Base-by-base conservation (phyloP, 2,113 vertebrate species). In the Silurus meridionalis region DNA sequence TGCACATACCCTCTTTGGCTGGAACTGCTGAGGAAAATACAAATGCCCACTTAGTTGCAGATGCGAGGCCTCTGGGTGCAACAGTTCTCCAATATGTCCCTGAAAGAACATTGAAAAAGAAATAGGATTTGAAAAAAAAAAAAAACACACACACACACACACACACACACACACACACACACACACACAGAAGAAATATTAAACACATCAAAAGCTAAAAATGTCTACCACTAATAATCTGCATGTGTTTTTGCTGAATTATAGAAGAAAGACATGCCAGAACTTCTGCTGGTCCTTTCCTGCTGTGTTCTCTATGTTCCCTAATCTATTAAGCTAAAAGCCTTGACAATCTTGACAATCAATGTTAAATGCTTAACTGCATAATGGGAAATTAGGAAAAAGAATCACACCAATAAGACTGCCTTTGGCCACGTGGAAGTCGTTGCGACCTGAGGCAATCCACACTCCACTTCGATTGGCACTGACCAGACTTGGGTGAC, bases 391-490 rank as follows among this genome's bases (percentile, higher is more conserved):
- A 61, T 60, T 15, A 48, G 14, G 3, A 6, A 48, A 46, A 21
- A 21, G 1, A 21, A 48, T 21, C 96, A 55, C 87, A 99, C 98
- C 98, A 78, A 97, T 57, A 23, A 99, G 96, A 75, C 94, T 97
- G 81, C 98, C 97, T 8, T 96, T 97, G 72, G 97, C 97, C 71
- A 98, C 96, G 8, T 99, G 98, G 89, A 99, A 95, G 86, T 97
- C 97, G 1, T 99, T 99, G 90, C 96, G 96, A 82, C 98, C 97
- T 0, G 98, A 99, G 46, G 97, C 98, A 48, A 99, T 96, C 98
- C 98, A 99, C 78, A 99, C 96, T 0, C 97, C 98, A 0, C 93
- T 96, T 88, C 87, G 74, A 87, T 95, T 98, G 90, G 97, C 95
- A 6, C 97, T 96, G 0, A 99, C 95, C 10, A 99, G 95, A 87